phyloP scores from a whole-genome alignment of 2,797 vertebrate species.

The Crypturellus tataupa region DNA sequence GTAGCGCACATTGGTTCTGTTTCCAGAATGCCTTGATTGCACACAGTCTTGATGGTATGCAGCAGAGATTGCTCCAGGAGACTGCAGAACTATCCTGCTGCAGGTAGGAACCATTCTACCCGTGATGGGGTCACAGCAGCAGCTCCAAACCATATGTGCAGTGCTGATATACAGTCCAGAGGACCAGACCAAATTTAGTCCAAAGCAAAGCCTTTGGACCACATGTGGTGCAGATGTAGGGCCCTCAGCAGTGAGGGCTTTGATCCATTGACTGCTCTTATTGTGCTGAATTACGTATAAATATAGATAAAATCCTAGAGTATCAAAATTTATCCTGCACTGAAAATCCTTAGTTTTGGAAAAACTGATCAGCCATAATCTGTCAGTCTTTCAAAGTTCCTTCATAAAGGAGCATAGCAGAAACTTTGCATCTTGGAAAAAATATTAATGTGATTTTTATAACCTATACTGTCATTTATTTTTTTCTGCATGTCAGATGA shows the following conservation, averaged over 20 bases:
- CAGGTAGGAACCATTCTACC: neutral
- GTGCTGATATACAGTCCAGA: neutral
- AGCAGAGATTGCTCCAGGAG: neutral
- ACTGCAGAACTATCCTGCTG: neutral
- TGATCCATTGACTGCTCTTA: neutral
- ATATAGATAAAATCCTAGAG: neutral
- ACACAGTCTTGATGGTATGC: neutral
- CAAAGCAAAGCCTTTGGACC: neutral
- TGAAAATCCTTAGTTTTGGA: neutral
- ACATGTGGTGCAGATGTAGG: neutral
- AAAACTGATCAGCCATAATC: neutral
- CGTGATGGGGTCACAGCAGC: neutral
- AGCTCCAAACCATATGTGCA: neutral
- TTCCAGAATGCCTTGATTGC: neutral
- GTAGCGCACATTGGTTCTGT: neutral
- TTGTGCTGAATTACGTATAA: slow-evolving; percentile 9
- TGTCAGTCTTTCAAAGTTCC: neutral
- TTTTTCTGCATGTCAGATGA: neutral
- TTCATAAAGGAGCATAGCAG: neutral
- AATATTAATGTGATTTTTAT: slow-evolving; percentile 1
- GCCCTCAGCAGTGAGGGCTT: neutral
- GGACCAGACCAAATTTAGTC: slow-evolving; percentile 1
- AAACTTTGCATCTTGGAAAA: neutral
- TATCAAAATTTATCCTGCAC: neutral
- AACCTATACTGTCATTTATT: neutral